A percentile compares a stretch with the other conserved stretches of the same genome.
Conservation (phyloP, 1,140 invertebrate species). For the Eriocheir sinensis region DNA sequence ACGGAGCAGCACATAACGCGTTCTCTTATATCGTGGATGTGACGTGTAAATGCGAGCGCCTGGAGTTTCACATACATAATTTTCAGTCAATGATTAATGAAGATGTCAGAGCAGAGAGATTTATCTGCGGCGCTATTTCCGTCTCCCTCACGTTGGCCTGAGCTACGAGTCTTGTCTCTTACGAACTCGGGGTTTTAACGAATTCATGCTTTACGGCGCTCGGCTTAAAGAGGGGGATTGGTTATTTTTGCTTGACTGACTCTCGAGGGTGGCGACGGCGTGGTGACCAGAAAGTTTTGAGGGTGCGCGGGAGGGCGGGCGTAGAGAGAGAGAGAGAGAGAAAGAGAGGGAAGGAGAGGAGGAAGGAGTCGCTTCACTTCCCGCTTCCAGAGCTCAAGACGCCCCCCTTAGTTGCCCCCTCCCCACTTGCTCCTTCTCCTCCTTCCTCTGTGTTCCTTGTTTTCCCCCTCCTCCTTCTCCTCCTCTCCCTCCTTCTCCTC, state of each 20-base stretch:
- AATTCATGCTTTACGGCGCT: conserved; percentile 62
- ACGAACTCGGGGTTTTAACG: conserved; percentile 47
- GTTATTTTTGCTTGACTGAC: conserved; percentile 37
- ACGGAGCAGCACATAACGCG: conserved; percentile 68
- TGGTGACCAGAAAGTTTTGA: conserved; percentile 29
- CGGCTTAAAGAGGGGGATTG: conserved; percentile 9
- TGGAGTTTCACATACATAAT: conserved; percentile 77
- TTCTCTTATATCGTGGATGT: conserved; percentile 73
- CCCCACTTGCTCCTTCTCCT: background rate
- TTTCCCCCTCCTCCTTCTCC: conserved; percentile 6
- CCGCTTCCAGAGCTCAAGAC: background rate
- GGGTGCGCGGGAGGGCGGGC: background rate
- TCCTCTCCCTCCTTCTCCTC: background rate
- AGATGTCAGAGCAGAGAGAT: conserved; percentile 73
- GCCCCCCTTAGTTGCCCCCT: background rate
- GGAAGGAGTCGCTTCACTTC: background rate
- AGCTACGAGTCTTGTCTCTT: conserved; percentile 69
- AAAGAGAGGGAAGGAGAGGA: conserved; percentile 39
- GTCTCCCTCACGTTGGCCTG: conserved; percentile 69
- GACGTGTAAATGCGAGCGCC: conserved; percentile 75
- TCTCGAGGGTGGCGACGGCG: conserved; percentile 12
- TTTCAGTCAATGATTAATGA: conserved; percentile 77
- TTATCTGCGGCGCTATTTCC: conserved; percentile 71
- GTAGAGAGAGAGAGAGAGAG: conserved; percentile 32
- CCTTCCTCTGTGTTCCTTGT: background rate